Base-by-base conservation (phyloP, 2,888 invertebrate genomes). In the Platycheirus albimanus region DNA sequence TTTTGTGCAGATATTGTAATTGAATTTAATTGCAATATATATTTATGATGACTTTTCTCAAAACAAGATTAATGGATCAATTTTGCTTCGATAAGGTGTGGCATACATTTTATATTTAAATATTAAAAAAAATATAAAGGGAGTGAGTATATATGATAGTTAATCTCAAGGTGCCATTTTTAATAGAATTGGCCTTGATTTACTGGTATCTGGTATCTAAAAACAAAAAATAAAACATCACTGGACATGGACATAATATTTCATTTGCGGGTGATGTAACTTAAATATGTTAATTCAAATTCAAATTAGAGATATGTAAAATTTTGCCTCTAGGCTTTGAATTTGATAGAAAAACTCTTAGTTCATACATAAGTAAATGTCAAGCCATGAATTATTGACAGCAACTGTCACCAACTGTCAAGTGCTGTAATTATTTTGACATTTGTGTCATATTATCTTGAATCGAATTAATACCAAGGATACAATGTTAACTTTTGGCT, bases 31-130 rank as follows among this genome's bases (percentile, higher is more conserved):
- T 58, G 49, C 56, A 58, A 36, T 47, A 56, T 56, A 13, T 24
- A 24, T 24, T 24, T 4, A 33, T 33, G 30, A 8, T 43, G 45
- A 61, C 45, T 61, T 61, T 45, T 45, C 45, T 61, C 43, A 45
- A 41, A 45, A 61, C 45, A 61, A 61, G 45, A 61, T 61, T 45
- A 61, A 61, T 61, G 45, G 45, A 45, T 61, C 61, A 61, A 61
- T 61, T 61, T 58, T 15, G 41, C 24, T n/a, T 10, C 30, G 45
- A 11, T 30, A 19, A 45, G 61, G 61, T 30, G 61, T 61, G 43
- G 61, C 30, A n/a, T 24, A 30, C 45, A 30, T 45, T 45, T 43
- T 28, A 30, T 61, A 30, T 28, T 24, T 58, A 24, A n/a, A n/a
- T n/a, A n/a, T n/a, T n/a, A n/a, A n/a, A n/a, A n/a, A n/a, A n/a